Evolutionary conservation across 2,113 vertebrate species (phyloP).

Genomic region (Myotis lucifugus): DNA sequence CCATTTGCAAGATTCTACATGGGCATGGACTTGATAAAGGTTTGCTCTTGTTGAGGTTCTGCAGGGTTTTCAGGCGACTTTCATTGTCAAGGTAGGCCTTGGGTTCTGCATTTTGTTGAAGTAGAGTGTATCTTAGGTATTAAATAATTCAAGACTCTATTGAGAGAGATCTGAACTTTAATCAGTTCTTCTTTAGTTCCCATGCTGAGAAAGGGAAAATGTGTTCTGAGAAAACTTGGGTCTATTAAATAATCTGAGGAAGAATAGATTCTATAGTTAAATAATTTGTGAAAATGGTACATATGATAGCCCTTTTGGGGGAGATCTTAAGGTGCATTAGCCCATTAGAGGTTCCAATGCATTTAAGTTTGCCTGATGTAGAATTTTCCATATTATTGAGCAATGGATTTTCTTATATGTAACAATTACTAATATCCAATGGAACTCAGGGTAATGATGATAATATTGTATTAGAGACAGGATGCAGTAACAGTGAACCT

Average conservation of each 20-base stretch:
- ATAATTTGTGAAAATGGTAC: neutral
- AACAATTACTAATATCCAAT: neutral
- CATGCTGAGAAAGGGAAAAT: slow-evolving; percentile 4
- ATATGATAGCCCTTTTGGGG: neutral
- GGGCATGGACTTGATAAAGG: neutral
- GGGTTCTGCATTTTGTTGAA: neutral
- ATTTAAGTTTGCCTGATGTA: neutral
- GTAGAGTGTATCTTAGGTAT: neutral
- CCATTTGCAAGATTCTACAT: neutral
- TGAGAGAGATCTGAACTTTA: neutral
- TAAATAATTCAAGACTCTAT: neutral
- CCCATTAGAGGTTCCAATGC: neutral
- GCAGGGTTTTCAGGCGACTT: neutral
- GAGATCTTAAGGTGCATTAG: neutral
- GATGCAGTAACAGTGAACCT: neutral
- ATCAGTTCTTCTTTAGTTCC: neutral
- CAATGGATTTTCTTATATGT: neutral
- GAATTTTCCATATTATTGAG: neutral
- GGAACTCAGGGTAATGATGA: neutral
- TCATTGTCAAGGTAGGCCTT: neutral
- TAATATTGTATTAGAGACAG: neutral
- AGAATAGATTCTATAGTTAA: slow-evolving; percentile 2
- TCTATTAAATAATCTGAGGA: neutral
- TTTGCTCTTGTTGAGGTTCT: neutral
- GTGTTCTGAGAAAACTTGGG: neutral